phyloP scores from a whole-genome alignment of 2,797 vertebrate genomes.

The Adrianichthys oophorus region DNA sequence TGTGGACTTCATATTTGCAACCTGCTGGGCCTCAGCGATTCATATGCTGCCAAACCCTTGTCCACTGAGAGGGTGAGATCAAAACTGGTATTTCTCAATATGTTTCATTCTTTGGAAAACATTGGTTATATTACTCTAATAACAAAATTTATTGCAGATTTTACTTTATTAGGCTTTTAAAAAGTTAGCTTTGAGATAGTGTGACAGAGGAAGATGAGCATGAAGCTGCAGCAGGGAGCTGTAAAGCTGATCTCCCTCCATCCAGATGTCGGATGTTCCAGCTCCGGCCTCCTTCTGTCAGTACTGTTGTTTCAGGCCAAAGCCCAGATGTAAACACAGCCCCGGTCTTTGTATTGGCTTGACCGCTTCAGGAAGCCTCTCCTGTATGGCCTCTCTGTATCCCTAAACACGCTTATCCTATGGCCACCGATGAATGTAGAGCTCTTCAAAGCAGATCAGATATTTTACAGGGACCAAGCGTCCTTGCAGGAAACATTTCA shows the following conservation, averaged over 20 bases:
- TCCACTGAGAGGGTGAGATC: background rate
- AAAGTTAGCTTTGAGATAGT: constrained; percentile 21
- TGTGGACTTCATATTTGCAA: background rate
- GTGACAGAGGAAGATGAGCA: constrained; percentile 40
- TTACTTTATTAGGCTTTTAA: background rate
- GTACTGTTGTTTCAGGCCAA: constrained; percentile 80
- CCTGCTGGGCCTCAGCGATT: constrained; percentile 7
- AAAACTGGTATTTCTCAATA: background rate
- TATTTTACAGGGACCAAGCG: constrained; percentile 63
- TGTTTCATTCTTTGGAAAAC: no score
- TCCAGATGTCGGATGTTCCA: constrained; percentile 76
- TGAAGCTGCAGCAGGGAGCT: constrained; percentile 42
- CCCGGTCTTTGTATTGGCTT: constrained; percentile 82
- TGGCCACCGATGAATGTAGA: constrained; percentile 72
- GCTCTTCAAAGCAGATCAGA: constrained; percentile 78
- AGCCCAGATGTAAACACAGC: constrained; percentile 80
- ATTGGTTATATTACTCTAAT: no score
- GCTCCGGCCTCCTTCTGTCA: constrained; percentile 69
- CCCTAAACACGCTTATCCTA: constrained; percentile 73
- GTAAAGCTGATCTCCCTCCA: constrained; percentile 63
- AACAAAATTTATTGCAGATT: no score
- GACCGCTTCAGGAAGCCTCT: constrained; percentile 74
- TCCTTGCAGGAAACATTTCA: constrained; percentile 69
- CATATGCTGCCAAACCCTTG: constrained; percentile 1
- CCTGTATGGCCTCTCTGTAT: constrained; percentile 72